Conservation (phyloP, 2,888 invertebrate genomes). For the Oligia strigilis region DNA sequence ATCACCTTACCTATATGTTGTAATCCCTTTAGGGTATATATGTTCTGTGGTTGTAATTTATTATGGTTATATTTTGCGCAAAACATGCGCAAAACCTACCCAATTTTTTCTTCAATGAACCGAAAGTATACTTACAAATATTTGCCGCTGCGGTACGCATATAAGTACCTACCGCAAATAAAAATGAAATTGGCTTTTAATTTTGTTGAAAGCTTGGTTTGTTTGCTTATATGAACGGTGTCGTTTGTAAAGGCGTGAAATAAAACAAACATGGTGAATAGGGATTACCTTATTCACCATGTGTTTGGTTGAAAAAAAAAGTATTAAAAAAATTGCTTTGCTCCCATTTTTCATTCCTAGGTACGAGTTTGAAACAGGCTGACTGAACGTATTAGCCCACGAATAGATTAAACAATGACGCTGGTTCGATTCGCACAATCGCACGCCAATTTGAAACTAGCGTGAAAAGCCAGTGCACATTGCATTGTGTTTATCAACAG, state of each 20-base stretch:
- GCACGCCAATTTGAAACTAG: slow-evolving; percentile 39
- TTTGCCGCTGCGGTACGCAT: slow-evolving; percentile 3
- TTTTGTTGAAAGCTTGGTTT: slow-evolving; percentile 34
- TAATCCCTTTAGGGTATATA: no score
- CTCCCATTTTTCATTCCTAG: slow-evolving; percentile 12
- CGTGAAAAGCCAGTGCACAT: slow-evolving; percentile 42
- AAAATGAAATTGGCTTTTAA: slow-evolving; percentile 39
- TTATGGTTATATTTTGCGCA: neutral
- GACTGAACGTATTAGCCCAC: slow-evolving; percentile 10
- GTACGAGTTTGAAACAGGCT: neutral
- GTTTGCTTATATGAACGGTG: slow-evolving; percentile 13
- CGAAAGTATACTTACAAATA: neutral
- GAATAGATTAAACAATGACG: slow-evolving; percentile 29
- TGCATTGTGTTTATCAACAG: slow-evolving; percentile 37
- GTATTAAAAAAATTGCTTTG: neutral
- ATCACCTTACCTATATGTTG: neutral
- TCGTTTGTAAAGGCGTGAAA: slow-evolving; percentile 17
- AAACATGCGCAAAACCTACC: neutral
- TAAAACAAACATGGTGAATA: slow-evolving; percentile 24
- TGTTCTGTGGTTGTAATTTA: no score
- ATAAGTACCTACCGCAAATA: slow-evolving; percentile 15
- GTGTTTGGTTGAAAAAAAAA: neutral
- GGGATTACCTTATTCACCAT: neutral
- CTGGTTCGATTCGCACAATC: slow-evolving; percentile 41
- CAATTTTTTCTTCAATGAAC: neutral